Conservation (phyloP, 2,113 vertebrate genomes). For the Malurus alboscapulatus region DNA sequence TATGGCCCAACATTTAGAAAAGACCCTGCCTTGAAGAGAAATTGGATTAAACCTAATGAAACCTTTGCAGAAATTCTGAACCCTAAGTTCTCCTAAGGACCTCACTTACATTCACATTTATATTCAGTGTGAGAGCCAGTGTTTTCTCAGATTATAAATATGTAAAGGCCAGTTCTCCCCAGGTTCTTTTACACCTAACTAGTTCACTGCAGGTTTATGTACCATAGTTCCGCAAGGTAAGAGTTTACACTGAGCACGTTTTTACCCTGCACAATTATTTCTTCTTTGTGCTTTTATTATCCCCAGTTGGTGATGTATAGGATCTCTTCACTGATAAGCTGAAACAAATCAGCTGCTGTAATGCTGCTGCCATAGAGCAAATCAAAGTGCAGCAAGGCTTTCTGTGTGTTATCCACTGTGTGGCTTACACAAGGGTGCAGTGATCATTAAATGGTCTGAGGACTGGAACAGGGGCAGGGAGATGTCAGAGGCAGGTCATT, state of each 20-base stretch:
- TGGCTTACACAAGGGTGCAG: background rate
- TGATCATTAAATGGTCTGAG: background rate
- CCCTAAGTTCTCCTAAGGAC: background rate
- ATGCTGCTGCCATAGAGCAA: background rate
- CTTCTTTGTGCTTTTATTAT: background rate
- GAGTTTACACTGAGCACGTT: background rate
- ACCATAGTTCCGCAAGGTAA: background rate
- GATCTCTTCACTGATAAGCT: background rate
- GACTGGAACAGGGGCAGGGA: background rate
- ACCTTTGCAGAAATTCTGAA: background rate
- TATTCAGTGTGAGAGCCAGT: background rate
- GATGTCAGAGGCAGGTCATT: background rate
- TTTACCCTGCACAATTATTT: background rate
- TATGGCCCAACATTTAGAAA: background rate
- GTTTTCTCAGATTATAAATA: background rate
- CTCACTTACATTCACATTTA: background rate
- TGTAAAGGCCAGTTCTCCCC: background rate
- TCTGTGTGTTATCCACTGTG: background rate
- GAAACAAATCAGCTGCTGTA: background rate
- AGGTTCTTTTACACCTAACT: background rate
- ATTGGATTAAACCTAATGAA: background rate
- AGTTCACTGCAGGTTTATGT: background rate
- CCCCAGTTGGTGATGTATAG: background rate
- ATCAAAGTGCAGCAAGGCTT: background rate
- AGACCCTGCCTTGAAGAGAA: background rate